phyloP scores from a whole-genome alignment of 2,888 invertebrate species.

The Drosophila borealis region DNA sequence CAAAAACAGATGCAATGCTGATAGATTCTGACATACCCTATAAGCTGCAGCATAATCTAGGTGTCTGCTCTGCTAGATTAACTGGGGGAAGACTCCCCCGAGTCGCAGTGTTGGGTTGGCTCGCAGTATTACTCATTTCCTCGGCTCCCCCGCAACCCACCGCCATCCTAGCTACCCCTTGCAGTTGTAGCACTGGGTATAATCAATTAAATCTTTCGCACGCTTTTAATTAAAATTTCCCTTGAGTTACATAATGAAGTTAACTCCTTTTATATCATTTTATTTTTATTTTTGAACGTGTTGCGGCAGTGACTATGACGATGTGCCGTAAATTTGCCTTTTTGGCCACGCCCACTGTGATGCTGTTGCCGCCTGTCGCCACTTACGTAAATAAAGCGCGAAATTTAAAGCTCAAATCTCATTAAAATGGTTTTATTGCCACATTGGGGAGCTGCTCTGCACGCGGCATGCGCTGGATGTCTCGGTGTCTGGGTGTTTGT shows the following conservation, averaged over 20 bases:
- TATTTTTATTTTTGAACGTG: slow-evolving; percentile 16
- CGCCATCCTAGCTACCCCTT: slow-evolving; percentile 1
- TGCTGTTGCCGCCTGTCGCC: slow-evolving; percentile 27
- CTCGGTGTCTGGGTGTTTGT: slow-evolving; percentile 14
- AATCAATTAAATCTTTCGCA: slow-evolving; percentile 76
- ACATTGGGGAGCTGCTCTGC: slow-evolving; percentile 21
- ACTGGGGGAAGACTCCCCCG: too few relatives aligned
- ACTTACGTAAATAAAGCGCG: slow-evolving; percentile 74
- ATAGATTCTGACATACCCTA: slow-evolving; percentile 16
- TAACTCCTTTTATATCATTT: slow-evolving; percentile 52
- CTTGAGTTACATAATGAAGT: slow-evolving; percentile 69
- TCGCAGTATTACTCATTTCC: background rate
- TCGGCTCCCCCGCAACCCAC: background rate
- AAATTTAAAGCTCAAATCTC: slow-evolving; percentile 79
- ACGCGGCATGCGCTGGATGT: slow-evolving; percentile 1
- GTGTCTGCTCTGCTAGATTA: background rate
- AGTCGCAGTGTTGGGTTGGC: background rate
- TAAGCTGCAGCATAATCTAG: background rate
- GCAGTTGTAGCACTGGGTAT: slow-evolving; percentile 40
- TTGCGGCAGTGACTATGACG: slow-evolving; percentile 25
- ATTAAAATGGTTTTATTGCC: slow-evolving; percentile 77
- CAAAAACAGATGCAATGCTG: background rate
- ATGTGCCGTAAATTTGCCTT: slow-evolving; percentile 40
- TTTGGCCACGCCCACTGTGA: slow-evolving; percentile 37
- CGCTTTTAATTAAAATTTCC: slow-evolving; percentile 76